phyloP scores from a whole-genome alignment of 2,888 invertebrate genomes.

The Thereva nobilitata region DNA sequence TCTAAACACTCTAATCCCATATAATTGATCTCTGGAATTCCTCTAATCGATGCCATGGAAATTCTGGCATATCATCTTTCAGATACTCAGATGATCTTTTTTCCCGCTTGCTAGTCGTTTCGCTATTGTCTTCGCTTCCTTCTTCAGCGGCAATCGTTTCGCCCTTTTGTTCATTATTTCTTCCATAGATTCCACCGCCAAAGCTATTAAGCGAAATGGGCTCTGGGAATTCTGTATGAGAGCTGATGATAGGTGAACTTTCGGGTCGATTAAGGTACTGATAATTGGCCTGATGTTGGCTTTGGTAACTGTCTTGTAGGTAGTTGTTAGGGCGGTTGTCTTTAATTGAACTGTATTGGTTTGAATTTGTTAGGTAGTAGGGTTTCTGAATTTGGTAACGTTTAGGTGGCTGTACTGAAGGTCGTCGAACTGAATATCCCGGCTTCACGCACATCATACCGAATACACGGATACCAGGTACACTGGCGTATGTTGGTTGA shows the following conservation, averaged over 20 bases:
- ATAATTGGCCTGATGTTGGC: slow-evolving; percentile 52
- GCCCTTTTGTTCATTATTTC: slow-evolving; percentile 56
- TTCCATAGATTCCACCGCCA: slow-evolving; percentile 52
- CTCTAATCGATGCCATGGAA: slow-evolving; percentile 79
- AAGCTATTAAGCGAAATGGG: slow-evolving; percentile 51
- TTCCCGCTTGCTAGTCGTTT: slow-evolving; percentile 38
- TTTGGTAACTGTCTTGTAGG: slow-evolving; percentile 47
- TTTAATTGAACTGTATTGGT: slow-evolving; percentile 34
- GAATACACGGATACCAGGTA: slow-evolving; percentile 89
- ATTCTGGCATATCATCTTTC: slow-evolving; percentile 63
- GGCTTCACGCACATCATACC: slow-evolving; percentile 89
- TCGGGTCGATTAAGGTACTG: slow-evolving; percentile 57
- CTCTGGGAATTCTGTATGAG: slow-evolving; percentile 50
- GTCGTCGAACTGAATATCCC: slow-evolving; percentile 56
- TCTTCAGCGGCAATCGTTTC: slow-evolving; percentile 52
- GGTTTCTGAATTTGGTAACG: slow-evolving; percentile 57
- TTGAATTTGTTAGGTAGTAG: slow-evolving; percentile 51
- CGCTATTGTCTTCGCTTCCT: slow-evolving; percentile 42
- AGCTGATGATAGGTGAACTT: slow-evolving; percentile 46
- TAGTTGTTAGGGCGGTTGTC: slow-evolving; percentile 23
- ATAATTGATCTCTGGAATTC: slow-evolving; percentile 70
- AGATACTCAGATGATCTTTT: slow-evolving; percentile 48
- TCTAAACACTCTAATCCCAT: slow-evolving; percentile 63
- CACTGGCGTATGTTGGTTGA: slow-evolving; percentile 90
- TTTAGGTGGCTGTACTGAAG: slow-evolving; percentile 55